Percentiles rank a stretch among this genome's conserved stretches.
phyloP scores from a whole-genome alignment of 2,113 vertebrate species.

The Arvicanthis niloticus region DNA sequence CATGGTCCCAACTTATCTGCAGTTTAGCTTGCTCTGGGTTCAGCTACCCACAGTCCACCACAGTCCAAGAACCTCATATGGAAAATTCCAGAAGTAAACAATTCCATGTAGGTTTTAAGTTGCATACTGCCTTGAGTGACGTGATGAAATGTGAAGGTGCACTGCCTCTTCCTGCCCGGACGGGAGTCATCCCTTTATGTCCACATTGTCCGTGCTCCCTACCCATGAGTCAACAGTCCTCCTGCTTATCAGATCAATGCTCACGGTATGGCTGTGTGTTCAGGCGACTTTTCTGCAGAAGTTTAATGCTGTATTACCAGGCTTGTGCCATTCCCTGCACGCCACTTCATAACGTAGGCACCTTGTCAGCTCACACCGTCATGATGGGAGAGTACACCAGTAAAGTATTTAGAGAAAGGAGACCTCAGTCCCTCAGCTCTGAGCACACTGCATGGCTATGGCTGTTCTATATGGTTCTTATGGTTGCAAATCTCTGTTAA shows the following conservation, averaged over 20 bases:
- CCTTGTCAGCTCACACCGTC: accelerated
- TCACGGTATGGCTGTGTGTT: accelerated
- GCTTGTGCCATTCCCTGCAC: accelerated
- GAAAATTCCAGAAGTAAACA: neutral
- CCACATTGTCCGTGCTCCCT: neutral
- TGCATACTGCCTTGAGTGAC: neutral
- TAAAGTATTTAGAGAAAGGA: neutral
- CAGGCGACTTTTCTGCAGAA: no score
- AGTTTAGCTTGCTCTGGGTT: neutral
- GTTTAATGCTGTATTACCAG: accelerated
- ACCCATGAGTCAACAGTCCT: accelerated
- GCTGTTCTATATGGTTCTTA: neutral
- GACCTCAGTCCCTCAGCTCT: neutral
- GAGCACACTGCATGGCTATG: neutral
- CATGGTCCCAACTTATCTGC: neutral
- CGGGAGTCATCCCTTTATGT: neutral
- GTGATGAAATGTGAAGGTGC: neutral
- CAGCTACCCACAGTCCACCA: neutral
- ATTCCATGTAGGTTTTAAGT: neutral
- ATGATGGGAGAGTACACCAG: neutral
- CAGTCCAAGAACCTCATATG: neutral
- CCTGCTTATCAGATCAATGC: no score
- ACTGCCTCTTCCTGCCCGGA: neutral
- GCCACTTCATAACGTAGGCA: neutral
- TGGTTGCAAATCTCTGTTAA: neutral